Percentiles rank a stretch among this genome's conserved stretches.
Evolutionary conservation across 2,113 vertebrate genomes (phyloP).

Genomic region (Thinocorus orbignyianus): DNA sequence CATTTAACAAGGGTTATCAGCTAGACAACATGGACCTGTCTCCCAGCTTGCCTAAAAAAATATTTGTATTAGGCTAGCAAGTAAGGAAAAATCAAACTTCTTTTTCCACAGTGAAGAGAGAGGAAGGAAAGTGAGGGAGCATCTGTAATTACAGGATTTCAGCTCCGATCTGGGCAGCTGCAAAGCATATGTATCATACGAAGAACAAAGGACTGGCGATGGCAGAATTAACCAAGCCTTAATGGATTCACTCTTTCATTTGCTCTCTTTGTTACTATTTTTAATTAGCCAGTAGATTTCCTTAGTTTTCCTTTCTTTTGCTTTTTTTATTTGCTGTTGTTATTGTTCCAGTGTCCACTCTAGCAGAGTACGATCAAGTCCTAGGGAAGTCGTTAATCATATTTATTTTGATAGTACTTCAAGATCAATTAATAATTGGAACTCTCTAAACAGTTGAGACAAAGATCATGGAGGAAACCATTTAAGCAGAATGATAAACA

Average conservation of each 20-base stretch:
- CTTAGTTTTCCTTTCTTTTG: not conserved
- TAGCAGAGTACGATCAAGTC: not conserved
- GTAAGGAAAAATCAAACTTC: not conserved
- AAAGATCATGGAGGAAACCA: not conserved
- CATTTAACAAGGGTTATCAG: not conserved
- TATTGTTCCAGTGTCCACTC: not conserved
- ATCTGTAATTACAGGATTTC: conserved; percentile 13
- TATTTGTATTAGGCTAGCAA: not conserved
- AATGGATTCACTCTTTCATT: conserved; percentile 9
- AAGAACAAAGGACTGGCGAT: conserved; percentile 28
- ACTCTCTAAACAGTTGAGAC: not conserved
- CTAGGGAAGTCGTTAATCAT: not conserved
- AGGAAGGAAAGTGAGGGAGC: not conserved
- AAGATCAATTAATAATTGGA: not conserved
- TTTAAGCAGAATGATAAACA: not conserved
- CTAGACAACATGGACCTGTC: not conserved
- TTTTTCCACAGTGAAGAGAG: not conserved
- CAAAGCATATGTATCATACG: not conserved
- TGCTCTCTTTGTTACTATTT: conserved; percentile 7
- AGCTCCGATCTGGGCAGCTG: conserved; percentile 6
- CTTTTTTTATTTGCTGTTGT: not conserved
- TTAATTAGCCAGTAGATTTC: not conserved
- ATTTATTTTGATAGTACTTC: not conserved
- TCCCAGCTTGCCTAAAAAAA: not conserved
- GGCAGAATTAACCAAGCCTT: not conserved